Evolutionary conservation across 1,140 invertebrate species (phyloP), one percentile per base, ranked within the genome.

Genomic region (Drosophila equinoxialis): DNA sequence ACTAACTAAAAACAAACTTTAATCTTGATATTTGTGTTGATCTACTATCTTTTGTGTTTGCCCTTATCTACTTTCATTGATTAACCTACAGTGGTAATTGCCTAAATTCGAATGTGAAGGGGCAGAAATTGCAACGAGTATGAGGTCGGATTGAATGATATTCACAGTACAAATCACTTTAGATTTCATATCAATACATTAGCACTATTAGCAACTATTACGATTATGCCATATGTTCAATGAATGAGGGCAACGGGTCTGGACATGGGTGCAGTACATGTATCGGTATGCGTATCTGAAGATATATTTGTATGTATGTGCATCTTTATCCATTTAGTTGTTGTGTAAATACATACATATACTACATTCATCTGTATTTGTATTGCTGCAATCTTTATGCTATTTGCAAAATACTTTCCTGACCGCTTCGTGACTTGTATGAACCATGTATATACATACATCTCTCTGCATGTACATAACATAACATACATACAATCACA

Each of bases 351-450:
- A 11, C 57, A 59, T 23, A 30, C 6, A 6, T 59, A 59, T 14
- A 59, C 17, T 51, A 10, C 57, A 59, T 51, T 0, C 5, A 4
- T 30, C 2, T 30, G 6, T 30, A 30, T 30, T 6, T 30, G 6
- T 51, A 11, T 23, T 51, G 30, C 4, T 59, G 57, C 33, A 59
- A 59, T 35, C 33, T 45, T 30, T 68, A 20, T 33, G 51, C 26
- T 66, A 55, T 51, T 61, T 23, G 42, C 61, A 17, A 30, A 51
- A 33, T 51, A 30, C 35, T 37, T 39, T 35, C 39, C 45, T 68
- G 65, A 68, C 58, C 55, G 64, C 54, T 57, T 58, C 57, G 42
- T 45, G 57, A 63, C 60, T 45, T 23, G 23, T 42, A 33, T 42
- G 11, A 48, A 54, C 14, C 54, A 39, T 6, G 33, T 45, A n/a